phyloP scores from a whole-genome alignment of 2,113 vertebrate genomes.

The Chaetura pelagica region DNA sequence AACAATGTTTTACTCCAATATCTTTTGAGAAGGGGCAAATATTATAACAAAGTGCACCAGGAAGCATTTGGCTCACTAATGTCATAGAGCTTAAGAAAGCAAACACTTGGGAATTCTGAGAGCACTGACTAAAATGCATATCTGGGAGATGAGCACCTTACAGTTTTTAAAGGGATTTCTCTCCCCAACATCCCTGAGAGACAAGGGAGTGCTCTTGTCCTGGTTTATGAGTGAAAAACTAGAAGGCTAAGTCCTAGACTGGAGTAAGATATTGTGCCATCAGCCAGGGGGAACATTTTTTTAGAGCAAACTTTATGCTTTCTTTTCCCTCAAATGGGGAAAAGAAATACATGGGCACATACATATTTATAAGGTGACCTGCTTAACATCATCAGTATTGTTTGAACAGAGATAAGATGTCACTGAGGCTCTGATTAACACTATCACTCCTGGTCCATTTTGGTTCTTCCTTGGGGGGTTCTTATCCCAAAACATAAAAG shows the following conservation, averaged over 20 bases:
- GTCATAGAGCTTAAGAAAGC: neutral
- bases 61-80: neutral
- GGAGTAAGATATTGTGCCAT: neutral
- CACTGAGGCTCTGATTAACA: neutral
- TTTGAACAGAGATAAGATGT: neutral
- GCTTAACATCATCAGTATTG: neutral
- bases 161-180: neutral
- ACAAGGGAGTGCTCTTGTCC: neutral
- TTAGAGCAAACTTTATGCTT: neutral
- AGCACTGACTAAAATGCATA: neutral
- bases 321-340: neutral
- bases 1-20: neutral
- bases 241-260: neutral
- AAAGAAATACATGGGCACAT: neutral
- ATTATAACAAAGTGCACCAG: accelerated
- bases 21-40: neutral
- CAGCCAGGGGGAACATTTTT: neutral
- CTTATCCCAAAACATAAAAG: neutral
- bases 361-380: neutral
- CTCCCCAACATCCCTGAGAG: neutral
- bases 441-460: neutral
- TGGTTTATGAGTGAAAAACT: neutral
- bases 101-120: neutral
- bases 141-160: neutral
- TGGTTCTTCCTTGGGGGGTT: neutral